Evolutionary conservation across 37 sponge, comb jelly and placozoan genomes (phyloP), one percentile per base, ranked within the genome.

Genomic region (Axinella damicornis): DNA sequence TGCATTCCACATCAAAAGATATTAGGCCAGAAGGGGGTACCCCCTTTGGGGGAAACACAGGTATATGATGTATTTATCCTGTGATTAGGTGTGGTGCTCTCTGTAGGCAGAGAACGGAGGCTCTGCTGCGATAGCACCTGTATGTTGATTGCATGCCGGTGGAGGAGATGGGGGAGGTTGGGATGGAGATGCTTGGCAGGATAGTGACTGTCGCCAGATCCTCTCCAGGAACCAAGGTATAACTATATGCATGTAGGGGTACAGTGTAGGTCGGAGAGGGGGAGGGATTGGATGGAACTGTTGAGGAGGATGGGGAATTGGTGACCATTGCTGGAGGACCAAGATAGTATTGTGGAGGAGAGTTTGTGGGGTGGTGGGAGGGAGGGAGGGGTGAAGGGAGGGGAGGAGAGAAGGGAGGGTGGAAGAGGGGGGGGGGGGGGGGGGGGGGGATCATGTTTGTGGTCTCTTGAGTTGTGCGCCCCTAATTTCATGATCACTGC

Each of bases 91-190:
- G 27, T 46, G 2, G 62, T 61, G 27, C 12, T 14, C n/a, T 33
- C 1, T 80, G 22, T 41, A 80, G 95, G 35, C 78, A 76, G 27
- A 83, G 77, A 69, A 87, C 92, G 9, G 95, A 94, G 32, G 95
- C 91, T 16, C 59, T 94, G 57, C 65, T 94, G 34, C 68, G 94
- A 41, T 99, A 99, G 71, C 88, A 99, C 65, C 92, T 99, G 65
- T 99, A 99, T 79, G 86, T 99, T 57, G 99, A 99, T 80, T 99
- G 97, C 68, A 96, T 99, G 97, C 99, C 97, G n/a, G 74, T 79
- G 17, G 88, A 90, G 14, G 93, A 82, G 19, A 78, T 90, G 32
- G 71, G 78, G 36, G 92, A 82, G 27, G 74, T 96, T 56, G 83
- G 87, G 66, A 54, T 40, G 20, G 80, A 73, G 57, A 27, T 61